Percentiles rank a stretch among this genome's conserved stretches.
Conservation (phyloP, 2,113 vertebrate genomes). For the Mormyrus iriodes region DNA sequence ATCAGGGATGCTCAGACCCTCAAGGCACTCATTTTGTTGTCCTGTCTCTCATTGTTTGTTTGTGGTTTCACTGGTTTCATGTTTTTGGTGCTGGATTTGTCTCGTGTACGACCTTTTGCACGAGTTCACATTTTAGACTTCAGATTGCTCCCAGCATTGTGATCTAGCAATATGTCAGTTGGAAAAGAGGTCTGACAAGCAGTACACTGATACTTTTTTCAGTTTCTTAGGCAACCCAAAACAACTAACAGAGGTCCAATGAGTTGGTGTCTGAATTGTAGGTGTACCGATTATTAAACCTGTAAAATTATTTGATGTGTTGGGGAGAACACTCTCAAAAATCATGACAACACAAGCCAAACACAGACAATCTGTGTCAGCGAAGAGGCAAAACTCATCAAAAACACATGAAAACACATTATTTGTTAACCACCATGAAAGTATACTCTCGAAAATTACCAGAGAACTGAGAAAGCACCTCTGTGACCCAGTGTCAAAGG, state of each 20-base stretch:
- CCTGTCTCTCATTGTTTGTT: background rate
- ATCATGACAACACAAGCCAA: background rate
- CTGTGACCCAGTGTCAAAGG: background rate
- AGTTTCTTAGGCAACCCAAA: background rate
- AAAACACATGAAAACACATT: background rate
- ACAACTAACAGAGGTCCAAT: background rate
- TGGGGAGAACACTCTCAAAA: background rate
- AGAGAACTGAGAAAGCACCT: background rate
- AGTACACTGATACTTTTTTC: background rate
- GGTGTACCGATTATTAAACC: background rate
- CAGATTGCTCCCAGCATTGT: too few relatives aligned
- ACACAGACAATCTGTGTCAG: background rate
- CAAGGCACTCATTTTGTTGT: background rate
- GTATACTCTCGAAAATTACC: background rate
- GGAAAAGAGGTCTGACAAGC: background rate
- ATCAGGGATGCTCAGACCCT: background rate
- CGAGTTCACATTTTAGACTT: background rate
- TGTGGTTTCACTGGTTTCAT: background rate
- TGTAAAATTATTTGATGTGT: background rate
- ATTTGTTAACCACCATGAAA: background rate
- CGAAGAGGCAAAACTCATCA: background rate
- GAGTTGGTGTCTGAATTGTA: background rate
- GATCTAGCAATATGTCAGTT: background rate
- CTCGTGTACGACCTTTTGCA: background rate
- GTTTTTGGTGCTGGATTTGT: background rate